A percentile compares a stretch with the other conserved stretches of the same genome.
These are phyloP conservation scores for Aegotheles bennettii DNA, from an alignment of 2,113 vertebrate genomes.

Conservation along the genomic window DNA sequence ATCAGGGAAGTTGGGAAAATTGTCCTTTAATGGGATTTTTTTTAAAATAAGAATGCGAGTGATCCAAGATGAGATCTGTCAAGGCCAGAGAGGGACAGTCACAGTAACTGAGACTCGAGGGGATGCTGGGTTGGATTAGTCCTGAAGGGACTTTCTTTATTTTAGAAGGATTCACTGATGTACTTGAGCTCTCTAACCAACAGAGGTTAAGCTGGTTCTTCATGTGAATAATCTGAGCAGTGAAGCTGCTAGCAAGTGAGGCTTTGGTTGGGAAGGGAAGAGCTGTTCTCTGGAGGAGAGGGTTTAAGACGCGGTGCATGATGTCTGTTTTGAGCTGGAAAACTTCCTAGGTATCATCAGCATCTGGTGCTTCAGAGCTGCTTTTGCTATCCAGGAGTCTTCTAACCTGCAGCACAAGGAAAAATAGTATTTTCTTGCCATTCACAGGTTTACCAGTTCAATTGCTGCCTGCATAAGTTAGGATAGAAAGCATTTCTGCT, in stretches of 20 bases:
- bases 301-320: background rate
- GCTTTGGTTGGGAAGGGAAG: background rate
- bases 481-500: background rate
- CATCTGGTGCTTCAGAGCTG: background rate
- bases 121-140: background rate
- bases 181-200: background rate
- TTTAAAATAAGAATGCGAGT: background rate
- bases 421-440: background rate
- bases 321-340: background rate
- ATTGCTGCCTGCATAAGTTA: background rate
- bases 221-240: background rate
- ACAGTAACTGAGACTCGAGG: background rate
- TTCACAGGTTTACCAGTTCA: background rate
- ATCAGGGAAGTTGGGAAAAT: background rate
- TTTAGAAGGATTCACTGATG: background rate
- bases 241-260: background rate
- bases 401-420: background rate
- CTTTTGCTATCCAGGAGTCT: background rate
- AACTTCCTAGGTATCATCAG: background rate
- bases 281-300: background rate
- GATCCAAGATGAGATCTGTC: background rate
- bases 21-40: background rate
- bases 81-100: background rate
- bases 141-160: background rate
- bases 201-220: background rate